phyloP scores from a whole-genome alignment of 2,888 invertebrate species.

The Sicus ferrugineus region DNA sequence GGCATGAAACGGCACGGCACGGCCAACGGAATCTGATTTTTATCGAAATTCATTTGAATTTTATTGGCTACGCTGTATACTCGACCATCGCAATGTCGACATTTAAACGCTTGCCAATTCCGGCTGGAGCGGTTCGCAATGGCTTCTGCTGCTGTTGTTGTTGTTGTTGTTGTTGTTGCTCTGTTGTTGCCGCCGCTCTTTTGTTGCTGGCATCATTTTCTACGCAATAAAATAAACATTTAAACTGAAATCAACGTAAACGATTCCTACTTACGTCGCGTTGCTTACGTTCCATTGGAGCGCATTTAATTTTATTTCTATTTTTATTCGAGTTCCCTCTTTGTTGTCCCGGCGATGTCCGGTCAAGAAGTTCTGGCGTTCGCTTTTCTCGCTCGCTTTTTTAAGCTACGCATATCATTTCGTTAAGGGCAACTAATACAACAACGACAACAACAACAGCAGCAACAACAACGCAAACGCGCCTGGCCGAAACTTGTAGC shows the following conservation, averaged over 20 bases:
- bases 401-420: background rate
- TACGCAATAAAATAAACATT: constrained; percentile 62
- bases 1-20: too few species aligned
- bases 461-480: constrained; percentile 7
- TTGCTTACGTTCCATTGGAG: constrained; percentile 53
- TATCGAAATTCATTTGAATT: constrained; percentile 63
- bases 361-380: background rate
- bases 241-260: constrained; percentile 60
- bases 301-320: constrained; percentile 60
- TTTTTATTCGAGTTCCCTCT: constrained; percentile 41
- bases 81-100: constrained; percentile 28
- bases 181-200: background rate
- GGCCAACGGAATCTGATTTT: constrained; percentile 60
- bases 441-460: constrained; percentile 21
- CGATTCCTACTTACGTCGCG: constrained; percentile 43
- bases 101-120: constrained; percentile 25
- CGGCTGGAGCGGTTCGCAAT: background rate
- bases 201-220: constrained; percentile 59
- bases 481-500: background rate
- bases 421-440: background rate
- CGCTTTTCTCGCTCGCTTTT: background rate
- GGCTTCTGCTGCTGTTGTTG: background rate
- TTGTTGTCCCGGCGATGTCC: constrained; percentile 1
- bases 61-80: constrained; percentile 54
- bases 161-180: constrained; percentile 1